phyloP scores from a whole-genome alignment of 1,140 invertebrate species.

The Phymorhynchus buccinoides region DNA sequence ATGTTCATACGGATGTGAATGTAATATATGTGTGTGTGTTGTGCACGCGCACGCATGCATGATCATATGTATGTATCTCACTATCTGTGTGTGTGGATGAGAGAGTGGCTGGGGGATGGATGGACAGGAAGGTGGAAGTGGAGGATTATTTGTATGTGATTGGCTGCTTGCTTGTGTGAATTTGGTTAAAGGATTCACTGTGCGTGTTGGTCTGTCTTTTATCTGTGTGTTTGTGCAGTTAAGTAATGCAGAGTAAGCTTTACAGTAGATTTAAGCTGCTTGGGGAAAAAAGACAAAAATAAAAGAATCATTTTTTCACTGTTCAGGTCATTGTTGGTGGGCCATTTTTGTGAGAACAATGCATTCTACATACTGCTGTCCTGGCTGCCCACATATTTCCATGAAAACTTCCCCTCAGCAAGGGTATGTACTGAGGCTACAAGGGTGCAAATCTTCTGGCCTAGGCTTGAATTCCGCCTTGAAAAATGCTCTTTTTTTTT shows the following conservation, averaged over 20 bases:
- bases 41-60: too few species aligned
- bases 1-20: not conserved
- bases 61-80: too few species aligned
- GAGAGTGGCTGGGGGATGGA: too few species aligned
- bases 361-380: constrained; percentile 84
- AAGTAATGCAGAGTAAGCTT: not conserved
- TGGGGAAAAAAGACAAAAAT: too few species aligned
- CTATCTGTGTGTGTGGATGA: too few species aligned
- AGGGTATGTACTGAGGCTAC: constrained; percentile 62
- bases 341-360: constrained; percentile 83
- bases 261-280: too few species aligned
- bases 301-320: not conserved
- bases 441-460: too few species aligned
- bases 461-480: too few species aligned
- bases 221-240: not conserved
- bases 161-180: not conserved
- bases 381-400: constrained; percentile 84
- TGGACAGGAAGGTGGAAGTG: too few species aligned
- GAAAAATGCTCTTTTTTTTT: too few species aligned
- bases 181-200: not conserved
- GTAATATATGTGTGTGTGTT: not conserved
- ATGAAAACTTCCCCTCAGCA: constrained; percentile 77
- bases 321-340: constrained; percentile 35
- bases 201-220: not conserved
- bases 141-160: not conserved